Evolutionary conservation across 2,113 vertebrate genomes (phyloP).

Genomic region (Pelvicachromis taeniatus): DNA sequence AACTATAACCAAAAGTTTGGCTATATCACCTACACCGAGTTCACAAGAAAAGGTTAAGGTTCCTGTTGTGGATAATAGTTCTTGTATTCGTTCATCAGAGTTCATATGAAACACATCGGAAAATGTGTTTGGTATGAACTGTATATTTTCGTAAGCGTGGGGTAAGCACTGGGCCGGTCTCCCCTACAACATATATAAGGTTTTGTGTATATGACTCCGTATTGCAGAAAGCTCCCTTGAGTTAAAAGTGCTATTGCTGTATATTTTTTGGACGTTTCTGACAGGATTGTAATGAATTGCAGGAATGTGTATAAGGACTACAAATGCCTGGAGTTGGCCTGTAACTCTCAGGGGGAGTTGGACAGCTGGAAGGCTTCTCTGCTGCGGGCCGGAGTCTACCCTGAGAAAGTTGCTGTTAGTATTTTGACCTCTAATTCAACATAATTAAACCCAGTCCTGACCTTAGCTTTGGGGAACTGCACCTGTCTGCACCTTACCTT

Average conservation of each 20-base stretch:
- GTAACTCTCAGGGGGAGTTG: slow-evolving; percentile 86
- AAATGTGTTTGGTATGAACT: not conserved
- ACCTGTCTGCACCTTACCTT: slow-evolving; percentile 36
- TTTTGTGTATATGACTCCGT: not conserved
- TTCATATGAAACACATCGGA: not conserved
- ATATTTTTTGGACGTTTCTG: not conserved
- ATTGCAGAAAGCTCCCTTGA: not conserved
- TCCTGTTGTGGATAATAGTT: not conserved
- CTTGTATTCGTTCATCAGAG: not conserved
- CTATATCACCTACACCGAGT: not conserved
- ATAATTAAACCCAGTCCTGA: slow-evolving; percentile 26
- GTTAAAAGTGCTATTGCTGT: not conserved
- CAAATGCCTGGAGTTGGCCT: slow-evolving; percentile 87
- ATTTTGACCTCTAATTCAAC: slow-evolving; percentile 21
- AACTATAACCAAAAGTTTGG: not conserved
- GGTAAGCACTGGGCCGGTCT: not conserved
- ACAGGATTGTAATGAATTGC: slow-evolving; percentile 24
- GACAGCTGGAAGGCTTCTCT: slow-evolving; percentile 97
- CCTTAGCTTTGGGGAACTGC: slow-evolving; percentile 12
- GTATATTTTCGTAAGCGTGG: not conserved
- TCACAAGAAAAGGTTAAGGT: not conserved
- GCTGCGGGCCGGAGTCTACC: slow-evolving; percentile 87
- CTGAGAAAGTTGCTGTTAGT: slow-evolving; percentile 86
- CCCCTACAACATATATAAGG: not conserved
- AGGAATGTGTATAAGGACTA: slow-evolving; percentile 98